Base-by-base conservation (phyloP, 2,797 vertebrate genomes). In the Phalloptychus januarius region DNA sequence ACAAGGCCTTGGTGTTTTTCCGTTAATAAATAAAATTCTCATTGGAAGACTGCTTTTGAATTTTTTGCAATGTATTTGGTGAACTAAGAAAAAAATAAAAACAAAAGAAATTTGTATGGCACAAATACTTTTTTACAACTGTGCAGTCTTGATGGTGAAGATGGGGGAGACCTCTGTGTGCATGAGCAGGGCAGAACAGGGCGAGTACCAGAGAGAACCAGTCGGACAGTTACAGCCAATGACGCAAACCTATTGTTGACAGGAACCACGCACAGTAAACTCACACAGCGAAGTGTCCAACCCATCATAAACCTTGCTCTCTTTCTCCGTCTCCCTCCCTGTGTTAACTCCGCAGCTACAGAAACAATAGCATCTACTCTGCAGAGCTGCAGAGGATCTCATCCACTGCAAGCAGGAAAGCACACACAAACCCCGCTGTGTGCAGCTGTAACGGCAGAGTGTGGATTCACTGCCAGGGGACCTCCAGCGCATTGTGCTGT, bases 311-410 rank as follows among this genome's bases (percentile, higher is more conserved):
- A 79, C 58, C 69, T 75, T 54, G 5, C 76, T 58, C 67, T 81
- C 74, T 72, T 52, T 79, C 83, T 85, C 69, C 1, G 0, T 61
- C 70, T 71, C 77, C 76, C 80, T 72, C 71, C 75, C 74, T 40
- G 58, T 46, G 44, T 73, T 85, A 86, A 83, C 80, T 86, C 83
- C 71, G 75, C 67, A 75, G 84, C 78, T 16, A n/a, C 78, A 89
- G 84, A 91, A 93, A 94, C 93, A 93, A 94, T 93, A 90, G 90
- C 89, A 90, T 92, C 91, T 91, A 94, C 85, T 77, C 80, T 46
- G 69, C 78, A 80, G 89, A 84, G 50, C 71, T 52, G n/a, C 74
- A 77, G 85, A 93, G 81, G 87, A 90, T 89, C 88, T 84, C 86
- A 56, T 85, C 86, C 83, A 76, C 81, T 83, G 83, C 88, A 89